phyloP scores from a whole-genome alignment of 2,888 invertebrate genomes.

The Dolomedes plantarius region DNA sequence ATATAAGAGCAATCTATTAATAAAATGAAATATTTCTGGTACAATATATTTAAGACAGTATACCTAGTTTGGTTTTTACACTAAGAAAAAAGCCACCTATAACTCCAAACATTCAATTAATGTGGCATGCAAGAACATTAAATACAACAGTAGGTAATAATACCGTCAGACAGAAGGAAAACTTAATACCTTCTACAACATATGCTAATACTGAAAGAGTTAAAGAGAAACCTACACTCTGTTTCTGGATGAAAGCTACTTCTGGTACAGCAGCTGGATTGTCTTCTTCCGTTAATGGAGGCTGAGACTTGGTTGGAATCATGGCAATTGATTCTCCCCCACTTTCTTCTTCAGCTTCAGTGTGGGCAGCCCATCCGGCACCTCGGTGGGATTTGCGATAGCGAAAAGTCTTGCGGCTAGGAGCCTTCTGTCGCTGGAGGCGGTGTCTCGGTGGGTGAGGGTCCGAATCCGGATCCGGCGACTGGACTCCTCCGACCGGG shows the following conservation, averaged over 20 bases:
- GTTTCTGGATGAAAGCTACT: slow-evolving; percentile 57
- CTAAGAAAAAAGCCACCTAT: no score
- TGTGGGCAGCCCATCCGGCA: slow-evolving; percentile 74
- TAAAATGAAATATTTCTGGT: no score
- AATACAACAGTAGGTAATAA: no score
- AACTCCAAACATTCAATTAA: no score
- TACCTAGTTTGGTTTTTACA: no score
- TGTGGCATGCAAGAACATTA: no score
- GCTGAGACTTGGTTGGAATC: slow-evolving; percentile 58
- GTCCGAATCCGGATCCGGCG: slow-evolving; percentile 74
- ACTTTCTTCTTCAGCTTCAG: slow-evolving; percentile 48
- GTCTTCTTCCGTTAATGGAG: slow-evolving; percentile 54
- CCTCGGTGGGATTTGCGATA: slow-evolving; percentile 73
- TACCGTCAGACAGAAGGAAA: no score
- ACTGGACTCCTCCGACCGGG: slow-evolving; percentile 66
- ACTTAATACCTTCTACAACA: no score
- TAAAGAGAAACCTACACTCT: slow-evolving; percentile 45
- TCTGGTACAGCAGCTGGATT: slow-evolving; percentile 37
- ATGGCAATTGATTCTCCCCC: slow-evolving; percentile 60
- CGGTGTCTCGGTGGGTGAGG: slow-evolving; percentile 80
- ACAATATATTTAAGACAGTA: no score
- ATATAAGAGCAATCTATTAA: no score
- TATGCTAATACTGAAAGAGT: no score
- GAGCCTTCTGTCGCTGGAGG: slow-evolving; percentile 93
- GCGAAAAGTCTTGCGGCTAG: slow-evolving; percentile 92